These are phyloP conservation scores for Drosophila yooni DNA, from an alignment of 2,888 invertebrate genomes.

Conservation along the genomic window DNA sequence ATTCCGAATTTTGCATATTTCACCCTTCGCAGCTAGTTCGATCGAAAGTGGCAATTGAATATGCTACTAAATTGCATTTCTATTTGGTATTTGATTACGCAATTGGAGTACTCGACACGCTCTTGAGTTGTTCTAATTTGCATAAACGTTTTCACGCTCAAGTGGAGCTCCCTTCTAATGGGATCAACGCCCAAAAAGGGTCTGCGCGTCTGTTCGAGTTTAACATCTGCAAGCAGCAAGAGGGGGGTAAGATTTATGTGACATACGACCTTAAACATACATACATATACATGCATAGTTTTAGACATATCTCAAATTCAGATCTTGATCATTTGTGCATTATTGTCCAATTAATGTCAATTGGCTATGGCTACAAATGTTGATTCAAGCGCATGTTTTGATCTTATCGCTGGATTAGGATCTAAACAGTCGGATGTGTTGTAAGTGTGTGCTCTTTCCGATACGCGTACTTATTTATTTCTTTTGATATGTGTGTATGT, in stretches of 20 bases:
- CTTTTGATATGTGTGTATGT: neutral
- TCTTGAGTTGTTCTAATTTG: slow-evolving; percentile 62
- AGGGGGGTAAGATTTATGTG: slow-evolving; percentile 6
- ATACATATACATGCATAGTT: neutral
- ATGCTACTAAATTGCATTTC: slow-evolving; percentile 55
- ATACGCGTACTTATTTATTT: slow-evolving; percentile 17
- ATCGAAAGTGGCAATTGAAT: slow-evolving; percentile 9
- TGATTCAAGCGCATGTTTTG: slow-evolving; percentile 34
- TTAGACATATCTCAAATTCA: slow-evolving; percentile 16
- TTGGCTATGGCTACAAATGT: slow-evolving; percentile 41
- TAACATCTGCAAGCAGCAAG: neutral
- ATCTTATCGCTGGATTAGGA: slow-evolving; percentile 55
- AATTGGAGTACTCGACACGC: slow-evolving; percentile 71
- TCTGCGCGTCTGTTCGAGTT: neutral
- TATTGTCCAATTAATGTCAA: slow-evolving; percentile 74
- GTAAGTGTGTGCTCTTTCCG: slow-evolving; percentile 1
- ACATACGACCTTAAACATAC: slow-evolving; percentile 15
- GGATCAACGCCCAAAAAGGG: slow-evolving; percentile 11
- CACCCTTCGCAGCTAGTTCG: slow-evolving; percentile 47
- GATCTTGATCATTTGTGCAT: slow-evolving; percentile 38
- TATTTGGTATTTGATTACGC: slow-evolving; percentile 57
- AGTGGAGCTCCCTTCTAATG: slow-evolving; percentile 37
- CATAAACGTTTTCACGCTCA: slow-evolving; percentile 69
- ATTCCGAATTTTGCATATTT: slow-evolving; percentile 49
- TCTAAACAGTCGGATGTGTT: slow-evolving; percentile 41